Conservation (phyloP, 2,113 vertebrate genomes). For the Pristiophorus japonicus region DNA sequence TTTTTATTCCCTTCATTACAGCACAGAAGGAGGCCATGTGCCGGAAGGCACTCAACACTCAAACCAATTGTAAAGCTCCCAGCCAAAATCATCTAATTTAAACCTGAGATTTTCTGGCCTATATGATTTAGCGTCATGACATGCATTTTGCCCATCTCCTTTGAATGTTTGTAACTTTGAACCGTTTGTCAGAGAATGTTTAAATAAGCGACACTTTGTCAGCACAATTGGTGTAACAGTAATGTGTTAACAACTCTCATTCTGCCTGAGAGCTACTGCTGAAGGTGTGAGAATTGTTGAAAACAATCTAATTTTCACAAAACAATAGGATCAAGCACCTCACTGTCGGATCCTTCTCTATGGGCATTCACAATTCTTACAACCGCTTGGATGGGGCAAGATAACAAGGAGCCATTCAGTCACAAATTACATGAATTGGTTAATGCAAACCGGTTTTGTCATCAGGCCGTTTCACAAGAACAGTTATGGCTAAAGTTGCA, state of each 20-base stretch:
- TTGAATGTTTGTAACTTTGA: not conserved
- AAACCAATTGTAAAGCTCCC: not conserved
- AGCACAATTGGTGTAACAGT: not conserved
- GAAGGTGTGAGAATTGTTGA: conserved; percentile 27
- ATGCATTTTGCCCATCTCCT: not conserved
- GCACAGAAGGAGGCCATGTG: too few species aligned
- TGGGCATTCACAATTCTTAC: not conserved
- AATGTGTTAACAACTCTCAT: conserved; percentile 7
- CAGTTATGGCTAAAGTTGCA: not conserved
- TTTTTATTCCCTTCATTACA: not conserved
- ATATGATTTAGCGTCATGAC: not conserved
- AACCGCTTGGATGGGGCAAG: not conserved
- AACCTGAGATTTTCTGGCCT: not conserved
- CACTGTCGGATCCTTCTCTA: not conserved
- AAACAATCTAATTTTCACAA: conserved; percentile 3
- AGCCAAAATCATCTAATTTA: not conserved
- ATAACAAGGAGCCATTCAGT: not conserved
- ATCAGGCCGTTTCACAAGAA: not conserved
- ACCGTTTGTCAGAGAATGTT: not conserved
- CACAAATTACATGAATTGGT: not conserved
- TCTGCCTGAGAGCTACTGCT: not conserved
- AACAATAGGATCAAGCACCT: conserved; percentile 21
- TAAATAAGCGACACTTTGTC: not conserved
- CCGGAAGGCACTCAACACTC: too few species aligned
- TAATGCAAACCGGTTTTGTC: not conserved